Conservation (phyloP, 2,113 vertebrate genomes). For the Felis chaus region DNA sequence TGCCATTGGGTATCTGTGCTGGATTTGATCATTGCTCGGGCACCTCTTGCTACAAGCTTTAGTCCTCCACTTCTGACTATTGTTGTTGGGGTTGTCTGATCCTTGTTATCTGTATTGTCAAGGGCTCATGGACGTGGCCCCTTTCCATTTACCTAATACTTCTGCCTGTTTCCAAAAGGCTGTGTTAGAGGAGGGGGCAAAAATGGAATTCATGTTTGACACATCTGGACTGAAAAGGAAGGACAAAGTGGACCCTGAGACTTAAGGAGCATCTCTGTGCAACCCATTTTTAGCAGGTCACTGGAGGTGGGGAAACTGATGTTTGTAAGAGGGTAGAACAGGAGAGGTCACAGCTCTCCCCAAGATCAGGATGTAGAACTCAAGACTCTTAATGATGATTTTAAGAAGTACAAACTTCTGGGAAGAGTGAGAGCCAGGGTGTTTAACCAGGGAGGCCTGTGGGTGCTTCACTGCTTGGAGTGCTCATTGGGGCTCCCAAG, state of each 20-base stretch:
- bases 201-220: not conserved
- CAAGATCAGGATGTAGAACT: not conserved
- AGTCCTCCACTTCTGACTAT: not conserved
- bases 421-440: not conserved
- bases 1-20: not conserved
- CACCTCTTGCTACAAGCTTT: not conserved
- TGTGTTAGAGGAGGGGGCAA: not conserved
- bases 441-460: not conserved
- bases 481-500: not conserved
- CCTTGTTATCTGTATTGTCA: not conserved
- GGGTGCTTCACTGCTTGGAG: not conserved
- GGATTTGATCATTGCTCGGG: not conserved
- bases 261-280: not conserved
- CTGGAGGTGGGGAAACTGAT: not conserved
- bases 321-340: not conserved
- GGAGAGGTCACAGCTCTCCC: slow-evolving; percentile 16
- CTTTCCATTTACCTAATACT: not conserved
- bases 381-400: not conserved
- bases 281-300: not conserved
- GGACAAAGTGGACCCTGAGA: not conserved
- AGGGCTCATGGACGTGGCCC: not conserved
- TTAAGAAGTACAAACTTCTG: slow-evolving; percentile 17
- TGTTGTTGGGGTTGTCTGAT: not conserved
- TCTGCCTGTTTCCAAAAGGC: not conserved
- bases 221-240: not conserved